These are phyloP conservation scores for Pachliopta kotzebuea DNA, from an alignment of 2,888 invertebrate genomes.

Conservation along the genomic window DNA sequence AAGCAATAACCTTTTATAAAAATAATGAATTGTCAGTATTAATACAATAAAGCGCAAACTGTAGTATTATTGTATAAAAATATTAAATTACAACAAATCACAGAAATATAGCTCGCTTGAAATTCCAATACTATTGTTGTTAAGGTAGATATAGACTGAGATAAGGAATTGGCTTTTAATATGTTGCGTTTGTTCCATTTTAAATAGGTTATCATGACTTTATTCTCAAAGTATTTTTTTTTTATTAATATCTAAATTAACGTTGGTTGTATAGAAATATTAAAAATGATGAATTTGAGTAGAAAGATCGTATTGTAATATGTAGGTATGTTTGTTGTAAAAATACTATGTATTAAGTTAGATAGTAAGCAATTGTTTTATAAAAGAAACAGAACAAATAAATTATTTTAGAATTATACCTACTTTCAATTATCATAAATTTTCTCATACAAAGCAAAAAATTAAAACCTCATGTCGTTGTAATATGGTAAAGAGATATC, in stretches of 20 bases:
- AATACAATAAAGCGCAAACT: constrained; percentile 44
- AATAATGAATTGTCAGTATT: constrained; percentile 64
- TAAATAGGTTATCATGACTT: background rate
- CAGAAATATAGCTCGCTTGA: constrained; percentile 32
- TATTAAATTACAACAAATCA: constrained; percentile 28
- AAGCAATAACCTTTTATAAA: constrained; percentile 67
- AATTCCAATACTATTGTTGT: constrained; percentile 20
- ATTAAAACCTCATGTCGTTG: too few relatives aligned
- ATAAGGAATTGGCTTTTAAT: constrained; percentile 25
- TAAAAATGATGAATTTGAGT: constrained; percentile 53
- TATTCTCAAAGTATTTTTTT: constrained; percentile 4
- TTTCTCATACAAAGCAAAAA: too few relatives aligned
- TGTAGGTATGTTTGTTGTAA: constrained; percentile 63
- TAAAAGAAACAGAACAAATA: constrained; percentile 73
- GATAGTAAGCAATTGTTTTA: constrained; percentile 72
- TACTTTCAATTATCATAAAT: constrained; percentile 1
- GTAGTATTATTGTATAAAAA: constrained; percentile 40
- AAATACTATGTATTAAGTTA: constrained; percentile 51
- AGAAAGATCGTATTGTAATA: constrained; percentile 58
- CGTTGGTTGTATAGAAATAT: constrained; percentile 36
- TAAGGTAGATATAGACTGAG: constrained; percentile 27
- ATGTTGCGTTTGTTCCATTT: constrained; percentile 9
- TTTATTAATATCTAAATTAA: constrained; percentile 3
- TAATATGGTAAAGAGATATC: too few relatives aligned
- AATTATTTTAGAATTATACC: constrained; percentile 73